Conservation (phyloP, 2,113 vertebrate genomes). For the Galbula dea region DNA sequence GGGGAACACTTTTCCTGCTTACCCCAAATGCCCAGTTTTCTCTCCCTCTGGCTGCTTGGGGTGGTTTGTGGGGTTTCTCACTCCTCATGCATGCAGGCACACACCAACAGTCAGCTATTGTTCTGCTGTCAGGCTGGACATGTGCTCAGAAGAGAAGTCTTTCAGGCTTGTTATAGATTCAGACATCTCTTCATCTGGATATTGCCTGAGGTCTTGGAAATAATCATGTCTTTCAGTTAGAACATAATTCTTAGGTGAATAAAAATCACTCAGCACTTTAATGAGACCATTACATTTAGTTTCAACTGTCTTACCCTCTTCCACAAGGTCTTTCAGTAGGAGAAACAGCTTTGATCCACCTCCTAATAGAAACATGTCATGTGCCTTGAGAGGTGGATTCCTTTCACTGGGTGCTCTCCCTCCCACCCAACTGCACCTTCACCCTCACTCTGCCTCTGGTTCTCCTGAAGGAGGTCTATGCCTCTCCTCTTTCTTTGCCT, state of each 20-base stretch:
- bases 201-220: slow-evolving; percentile 40
- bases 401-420: neutral
- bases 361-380: neutral
- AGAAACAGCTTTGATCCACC: slow-evolving; percentile 1
- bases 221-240: slow-evolving; percentile 43
- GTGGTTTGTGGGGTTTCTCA: neutral
- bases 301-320: neutral
- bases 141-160: neutral
- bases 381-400: neutral
- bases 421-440: neutral
- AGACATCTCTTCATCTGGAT: slow-evolving; percentile 40
- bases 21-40: neutral
- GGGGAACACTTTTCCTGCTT: neutral
- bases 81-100: neutral
- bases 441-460: neutral
- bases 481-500: neutral
- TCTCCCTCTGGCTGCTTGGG: neutral
- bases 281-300: slow-evolving; percentile 51
- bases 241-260: slow-evolving; percentile 56
- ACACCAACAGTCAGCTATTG: neutral
- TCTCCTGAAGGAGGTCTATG: neutral
- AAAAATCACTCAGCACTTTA: slow-evolving; percentile 58
- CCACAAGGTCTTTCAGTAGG: slow-evolving; percentile 29
- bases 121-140: neutral
- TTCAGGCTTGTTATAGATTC: slow-evolving; percentile 31